phyloP scores from a whole-genome alignment of 2,888 invertebrate genomes.

The Macrosoma leucophasiata region DNA sequence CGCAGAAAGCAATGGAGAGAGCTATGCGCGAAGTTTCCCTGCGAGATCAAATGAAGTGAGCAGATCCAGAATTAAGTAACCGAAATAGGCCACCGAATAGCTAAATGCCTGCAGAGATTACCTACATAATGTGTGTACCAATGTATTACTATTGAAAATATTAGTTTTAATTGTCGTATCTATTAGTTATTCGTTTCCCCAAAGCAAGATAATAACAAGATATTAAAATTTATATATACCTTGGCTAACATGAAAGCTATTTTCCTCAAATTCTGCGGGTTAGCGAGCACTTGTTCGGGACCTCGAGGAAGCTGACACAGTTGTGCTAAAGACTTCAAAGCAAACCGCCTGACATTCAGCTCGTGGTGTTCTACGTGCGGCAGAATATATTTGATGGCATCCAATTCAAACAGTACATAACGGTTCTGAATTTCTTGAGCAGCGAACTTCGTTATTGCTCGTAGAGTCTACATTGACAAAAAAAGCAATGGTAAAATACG shows the following conservation, averaged over 20 bases:
- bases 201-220: too few species aligned
- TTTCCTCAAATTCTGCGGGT: constrained; percentile 51
- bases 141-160: too few species aligned
- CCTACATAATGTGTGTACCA: too few species aligned
- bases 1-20: too few species aligned
- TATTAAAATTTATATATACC: too few species aligned
- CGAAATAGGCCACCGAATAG: too few species aligned
- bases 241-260: constrained; percentile 55
- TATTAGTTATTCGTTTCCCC: too few species aligned
- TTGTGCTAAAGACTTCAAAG: constrained; percentile 69
- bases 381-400: constrained; percentile 51
- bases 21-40: too few species aligned
- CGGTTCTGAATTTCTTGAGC: constrained; percentile 60
- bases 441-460: constrained; percentile 62
- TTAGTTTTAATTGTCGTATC: too few species aligned
- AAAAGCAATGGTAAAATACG: neutral
- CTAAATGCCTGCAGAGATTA: too few species aligned
- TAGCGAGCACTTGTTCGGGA: constrained; percentile 56
- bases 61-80: too few species aligned
- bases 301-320: constrained; percentile 64
- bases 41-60: too few species aligned
- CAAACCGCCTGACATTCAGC: constrained; percentile 63
- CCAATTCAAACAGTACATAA: constrained; percentile 41
- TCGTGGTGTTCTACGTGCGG: constrained; percentile 55
- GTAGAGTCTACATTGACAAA: constrained; percentile 43